A percentile compares a stretch with the other conserved stretches of the same genome.
Evolutionary conservation across 2,888 invertebrate genomes (phyloP).

Genomic region (Chironomus riparius): DNA sequence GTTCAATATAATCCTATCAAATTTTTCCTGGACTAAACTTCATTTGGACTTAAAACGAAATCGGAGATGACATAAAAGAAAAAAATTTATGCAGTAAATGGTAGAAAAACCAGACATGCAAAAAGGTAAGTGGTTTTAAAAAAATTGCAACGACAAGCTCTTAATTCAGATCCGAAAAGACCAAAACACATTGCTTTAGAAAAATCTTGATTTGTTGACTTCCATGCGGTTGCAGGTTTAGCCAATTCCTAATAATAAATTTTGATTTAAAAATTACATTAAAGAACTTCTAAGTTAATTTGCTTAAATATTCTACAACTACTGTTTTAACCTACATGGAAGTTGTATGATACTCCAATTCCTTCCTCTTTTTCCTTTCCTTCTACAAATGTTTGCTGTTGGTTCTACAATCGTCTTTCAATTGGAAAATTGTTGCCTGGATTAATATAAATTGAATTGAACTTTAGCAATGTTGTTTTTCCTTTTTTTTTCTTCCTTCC

Average conservation of each 20-base stretch:
- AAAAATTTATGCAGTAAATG: background rate
- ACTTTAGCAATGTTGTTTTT: background rate
- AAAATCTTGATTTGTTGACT: too few species aligned
- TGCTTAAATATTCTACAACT: too few species aligned
- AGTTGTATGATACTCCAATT: too few species aligned
- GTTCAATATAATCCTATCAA: slow-evolving; percentile 19
- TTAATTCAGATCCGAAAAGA: background rate
- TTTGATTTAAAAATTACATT: too few species aligned
- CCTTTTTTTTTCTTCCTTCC: background rate
- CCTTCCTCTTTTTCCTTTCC: too few species aligned
- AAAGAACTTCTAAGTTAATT: too few species aligned
- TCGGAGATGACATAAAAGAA: too few species aligned
- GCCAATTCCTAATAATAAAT: too few species aligned
- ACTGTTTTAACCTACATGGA: too few species aligned
- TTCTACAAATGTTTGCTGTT: background rate
- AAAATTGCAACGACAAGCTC: background rate
- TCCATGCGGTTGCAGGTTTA: too few species aligned
- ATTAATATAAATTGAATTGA: slow-evolving; percentile 18
- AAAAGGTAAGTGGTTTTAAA: background rate
- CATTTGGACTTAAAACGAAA: background rate
- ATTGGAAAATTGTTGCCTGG: slow-evolving; percentile 1
- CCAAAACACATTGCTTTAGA: too few species aligned
- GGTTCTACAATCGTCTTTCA: background rate
- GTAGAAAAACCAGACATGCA: background rate
- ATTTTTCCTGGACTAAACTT: slow-evolving; percentile 5